Conservation (phyloP, 2,888 invertebrate species). For the Dastarcus helophoroides region DNA sequence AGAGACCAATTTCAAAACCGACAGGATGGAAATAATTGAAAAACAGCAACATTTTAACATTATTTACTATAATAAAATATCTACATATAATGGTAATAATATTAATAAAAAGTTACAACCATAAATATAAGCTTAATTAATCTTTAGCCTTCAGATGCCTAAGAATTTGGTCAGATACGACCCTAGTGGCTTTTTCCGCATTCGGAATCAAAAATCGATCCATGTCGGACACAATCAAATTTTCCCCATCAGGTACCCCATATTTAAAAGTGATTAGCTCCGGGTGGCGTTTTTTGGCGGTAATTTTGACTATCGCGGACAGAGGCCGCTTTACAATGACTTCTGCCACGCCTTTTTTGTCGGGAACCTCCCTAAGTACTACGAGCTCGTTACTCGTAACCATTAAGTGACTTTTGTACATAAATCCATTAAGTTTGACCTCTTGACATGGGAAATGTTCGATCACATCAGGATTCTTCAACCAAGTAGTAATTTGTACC, state of each 20-base stretch:
- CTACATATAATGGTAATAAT: conserved; percentile 8
- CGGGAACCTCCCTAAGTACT: conserved; percentile 69
- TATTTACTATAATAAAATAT: conserved; percentile 10
- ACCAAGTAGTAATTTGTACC: conserved; percentile 68
- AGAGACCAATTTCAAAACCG: too few relatives aligned
- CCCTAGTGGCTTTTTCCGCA: conserved; percentile 78
- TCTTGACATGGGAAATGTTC: conserved; percentile 87
- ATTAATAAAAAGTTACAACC: conserved; percentile 1
- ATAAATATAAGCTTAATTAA: conserved; percentile 12
- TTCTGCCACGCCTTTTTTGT: conserved; percentile 67
- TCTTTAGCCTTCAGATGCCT: conserved; percentile 42
- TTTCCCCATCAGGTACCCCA: conserved; percentile 72
- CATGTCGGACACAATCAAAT: conserved; percentile 75
- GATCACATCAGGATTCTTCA: conserved; percentile 72
- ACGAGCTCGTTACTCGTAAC: conserved; percentile 78
- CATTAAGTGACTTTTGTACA: conserved; percentile 79
- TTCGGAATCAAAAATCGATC: conserved; percentile 87
- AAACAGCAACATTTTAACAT: too few relatives aligned
- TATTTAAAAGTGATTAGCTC: conserved; percentile 97
- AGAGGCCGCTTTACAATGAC: conserved; percentile 80
- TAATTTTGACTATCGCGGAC: conserved; percentile 90
- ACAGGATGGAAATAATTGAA: too few relatives aligned
- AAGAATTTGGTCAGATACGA: conserved; percentile 81
- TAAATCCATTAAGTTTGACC: conserved; percentile 77
- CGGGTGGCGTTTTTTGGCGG: conserved; percentile 89